phyloP scores from a whole-genome alignment of 1,140 invertebrate species.

The Oryctes rhinoceros region DNA sequence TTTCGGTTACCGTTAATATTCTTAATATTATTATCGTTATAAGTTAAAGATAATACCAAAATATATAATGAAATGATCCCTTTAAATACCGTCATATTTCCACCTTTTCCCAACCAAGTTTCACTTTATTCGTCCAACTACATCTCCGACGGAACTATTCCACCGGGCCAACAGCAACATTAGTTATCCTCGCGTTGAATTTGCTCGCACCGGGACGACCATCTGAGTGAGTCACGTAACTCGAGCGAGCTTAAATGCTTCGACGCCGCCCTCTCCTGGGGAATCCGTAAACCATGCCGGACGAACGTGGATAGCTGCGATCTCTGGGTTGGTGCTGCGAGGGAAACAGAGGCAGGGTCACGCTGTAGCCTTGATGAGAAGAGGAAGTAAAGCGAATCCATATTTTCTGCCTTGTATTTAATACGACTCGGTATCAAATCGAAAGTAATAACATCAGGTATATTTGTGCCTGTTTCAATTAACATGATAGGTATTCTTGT shows the following conservation, averaged over 20 bases:
- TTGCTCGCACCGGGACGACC: not conserved
- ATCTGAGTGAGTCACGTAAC: conserved; percentile 12
- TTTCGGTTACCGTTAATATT: no score
- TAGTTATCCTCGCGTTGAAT: conserved; percentile 24
- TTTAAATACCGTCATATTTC: no score
- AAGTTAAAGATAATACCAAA: no score
- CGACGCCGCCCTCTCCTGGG: conserved; percentile 24
- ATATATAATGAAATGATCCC: no score
- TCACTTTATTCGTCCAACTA: not conserved
- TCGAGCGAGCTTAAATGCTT: conserved; percentile 30
- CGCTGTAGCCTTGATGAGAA: not conserved
- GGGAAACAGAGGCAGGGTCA: not conserved
- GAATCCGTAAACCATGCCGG: not conserved
- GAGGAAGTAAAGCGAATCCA: conserved; percentile 7
- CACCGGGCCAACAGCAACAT: not conserved
- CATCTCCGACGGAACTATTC: not conserved
- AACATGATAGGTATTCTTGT: no score
- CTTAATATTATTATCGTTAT: no score
- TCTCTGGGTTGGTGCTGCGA: not conserved
- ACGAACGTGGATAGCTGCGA: not conserved
- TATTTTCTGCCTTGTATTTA: conserved; percentile 4
- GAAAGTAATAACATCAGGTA: not conserved
- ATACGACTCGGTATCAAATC: not conserved
- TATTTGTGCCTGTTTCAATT: not conserved
- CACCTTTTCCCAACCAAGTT: no score